Conservation (phyloP, 2,888 invertebrate genomes). For the Lycocerus yunnanus region DNA sequence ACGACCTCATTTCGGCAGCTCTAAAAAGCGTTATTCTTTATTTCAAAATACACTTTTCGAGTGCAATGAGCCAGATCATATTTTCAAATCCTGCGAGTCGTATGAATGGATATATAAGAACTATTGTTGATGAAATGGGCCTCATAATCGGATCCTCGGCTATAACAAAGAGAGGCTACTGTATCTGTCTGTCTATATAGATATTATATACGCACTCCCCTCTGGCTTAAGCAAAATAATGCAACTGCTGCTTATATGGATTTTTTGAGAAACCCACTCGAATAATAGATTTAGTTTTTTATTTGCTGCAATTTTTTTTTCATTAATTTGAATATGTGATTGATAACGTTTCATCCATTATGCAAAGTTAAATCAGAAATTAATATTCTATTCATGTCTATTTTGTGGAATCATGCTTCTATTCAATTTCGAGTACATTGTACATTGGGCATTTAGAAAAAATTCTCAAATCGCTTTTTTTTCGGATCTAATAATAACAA, state of each 20-base stretch:
- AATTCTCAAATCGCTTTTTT: not conserved
- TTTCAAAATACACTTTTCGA: conserved; percentile 52
- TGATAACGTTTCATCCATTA: not conserved
- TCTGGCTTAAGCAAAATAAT: conserved; percentile 25
- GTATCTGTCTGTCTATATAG: conserved; percentile 44
- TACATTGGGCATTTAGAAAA: not conserved
- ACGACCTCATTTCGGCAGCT: conserved; percentile 44
- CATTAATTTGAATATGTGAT: not conserved
- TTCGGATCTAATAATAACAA: not conserved
- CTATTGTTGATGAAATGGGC: conserved; percentile 46
- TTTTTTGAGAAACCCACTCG: conserved; percentile 1
- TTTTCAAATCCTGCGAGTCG: conserved; percentile 52
- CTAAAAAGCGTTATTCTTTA: conserved; percentile 42
- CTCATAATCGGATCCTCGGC: conserved; percentile 53
- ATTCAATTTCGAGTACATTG: not conserved
- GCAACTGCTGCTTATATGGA: conserved; percentile 19
- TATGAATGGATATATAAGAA: conserved; percentile 47
- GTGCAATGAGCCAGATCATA: conserved; percentile 56
- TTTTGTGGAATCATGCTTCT: not conserved
- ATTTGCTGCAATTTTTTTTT: not conserved
- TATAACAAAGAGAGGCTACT: conserved; percentile 48
- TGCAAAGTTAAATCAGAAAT: not conserved
- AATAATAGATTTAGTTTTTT: conserved; percentile 1
- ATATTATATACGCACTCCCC: conserved; percentile 27
- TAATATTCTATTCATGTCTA: not conserved